Evolutionary conservation across 2,113 vertebrate species (phyloP), one percentile per base, ranked within the genome.

Genomic region (Anthoscopus minutus): DNA sequence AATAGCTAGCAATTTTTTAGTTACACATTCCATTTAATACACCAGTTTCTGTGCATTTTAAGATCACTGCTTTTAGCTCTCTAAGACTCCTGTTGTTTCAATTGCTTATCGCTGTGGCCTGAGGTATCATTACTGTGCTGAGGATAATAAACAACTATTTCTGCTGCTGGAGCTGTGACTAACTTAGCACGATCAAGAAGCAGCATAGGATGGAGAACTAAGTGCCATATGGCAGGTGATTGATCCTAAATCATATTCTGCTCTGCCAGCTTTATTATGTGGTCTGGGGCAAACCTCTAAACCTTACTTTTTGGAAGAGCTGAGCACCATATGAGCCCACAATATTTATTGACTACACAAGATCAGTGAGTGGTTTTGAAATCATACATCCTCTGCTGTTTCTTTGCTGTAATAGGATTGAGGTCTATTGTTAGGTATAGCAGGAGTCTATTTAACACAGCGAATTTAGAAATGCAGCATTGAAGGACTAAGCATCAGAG

Each of bases 71-170:
- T 90, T 93, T 92, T 93, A 90, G 93, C 54, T 67, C 64, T 93
- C 45, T 57, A 86, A 96, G 80, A 93, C 79, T 86, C 94, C 93
- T 86, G 80, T 93, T 96, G 92, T 88, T 97, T 92, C 95, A 95
- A 96, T 96, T 96, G 92, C 82, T 96, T 95, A 79, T 88, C 88
- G 84, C 80, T 88, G 80, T 95, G 92, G 92, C 88, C 94, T 72
- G 90, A 96, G 85, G 82, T 96, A 71, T 94, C 92, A 96, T 96
- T 94, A 88, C 72, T 78, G 85, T 1, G 2, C 82, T 81, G 69
- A 92, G 72, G 85, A 96, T 88, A 96, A 96, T 84, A 95, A 96
- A 94, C 81, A 92, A 44, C 76, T 88, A 53, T 78, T 94, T 88
- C 74, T 96, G 64, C 89, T 92, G 86, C 82, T 62, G 61, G 86